These are phyloP conservation scores for Syndactyla subalaris DNA, from an alignment of 2,797 vertebrate genomes.

Conservation along the genomic window DNA sequence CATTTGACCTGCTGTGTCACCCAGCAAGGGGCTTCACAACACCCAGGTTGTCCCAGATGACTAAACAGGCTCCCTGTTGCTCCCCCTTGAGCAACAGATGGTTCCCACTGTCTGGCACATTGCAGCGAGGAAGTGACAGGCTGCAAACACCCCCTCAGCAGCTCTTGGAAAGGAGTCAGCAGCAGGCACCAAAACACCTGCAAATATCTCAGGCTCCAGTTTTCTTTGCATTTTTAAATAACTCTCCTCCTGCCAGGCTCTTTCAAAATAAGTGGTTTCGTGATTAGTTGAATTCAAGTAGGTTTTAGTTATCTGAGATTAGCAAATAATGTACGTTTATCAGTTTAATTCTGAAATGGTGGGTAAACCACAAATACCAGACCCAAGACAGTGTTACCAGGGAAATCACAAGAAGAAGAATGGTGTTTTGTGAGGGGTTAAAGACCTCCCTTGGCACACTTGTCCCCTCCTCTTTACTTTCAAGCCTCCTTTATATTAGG, in stretches of 20 bases:
- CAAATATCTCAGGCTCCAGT: slow-evolving; percentile 19
- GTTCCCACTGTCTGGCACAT: background rate
- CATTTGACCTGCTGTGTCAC: background rate
- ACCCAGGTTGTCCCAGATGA: background rate
- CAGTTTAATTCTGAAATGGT: background rate
- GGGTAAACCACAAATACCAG: background rate
- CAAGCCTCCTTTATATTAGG: background rate
- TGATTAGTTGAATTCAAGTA: background rate
- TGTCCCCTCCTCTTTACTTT: background rate
- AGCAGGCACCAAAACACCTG: background rate
- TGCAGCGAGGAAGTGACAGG: slow-evolving; percentile 13
- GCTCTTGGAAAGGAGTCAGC: background rate
- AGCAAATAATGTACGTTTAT: background rate
- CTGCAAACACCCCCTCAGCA: background rate
- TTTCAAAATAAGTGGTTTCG: background rate
- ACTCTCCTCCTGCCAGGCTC: background rate
- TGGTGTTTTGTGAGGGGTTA: background rate
- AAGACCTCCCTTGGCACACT: background rate
- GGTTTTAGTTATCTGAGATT: background rate
- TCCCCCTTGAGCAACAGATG: slow-evolving; percentile 39
- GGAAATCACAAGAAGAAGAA: background rate
- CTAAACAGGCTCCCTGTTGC: background rate
- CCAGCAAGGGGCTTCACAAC: background rate
- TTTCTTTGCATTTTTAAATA: background rate
- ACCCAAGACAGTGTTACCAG: background rate